Percentiles rank a stretch among this genome's conserved stretches.
These are phyloP conservation scores for Drosophila parvula DNA, from an alignment of 1,140 invertebrate genomes.

Conservation along the genomic window DNA sequence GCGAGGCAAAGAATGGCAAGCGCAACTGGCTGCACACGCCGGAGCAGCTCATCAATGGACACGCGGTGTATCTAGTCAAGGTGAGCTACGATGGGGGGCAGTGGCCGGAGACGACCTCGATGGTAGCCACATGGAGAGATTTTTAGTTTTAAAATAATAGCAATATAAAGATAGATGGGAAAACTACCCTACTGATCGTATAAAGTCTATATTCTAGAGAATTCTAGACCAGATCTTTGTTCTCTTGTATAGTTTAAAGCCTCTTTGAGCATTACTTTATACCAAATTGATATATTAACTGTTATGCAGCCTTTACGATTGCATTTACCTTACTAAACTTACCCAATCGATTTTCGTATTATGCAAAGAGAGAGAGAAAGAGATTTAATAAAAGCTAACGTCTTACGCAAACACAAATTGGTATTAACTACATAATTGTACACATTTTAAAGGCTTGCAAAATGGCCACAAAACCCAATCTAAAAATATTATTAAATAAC, in stretches of 20 bases:
- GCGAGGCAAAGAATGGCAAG: conserved; percentile 83
- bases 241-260: background rate
- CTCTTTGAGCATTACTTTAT: background rate
- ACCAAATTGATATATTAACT: background rate
- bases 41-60: conserved; percentile 95
- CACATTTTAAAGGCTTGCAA: background rate
- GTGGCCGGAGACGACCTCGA: conserved; percentile 37
- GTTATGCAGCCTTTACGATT: too few relatives aligned
- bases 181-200: background rate
- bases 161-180: background rate
- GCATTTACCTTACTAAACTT: background rate
- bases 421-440: conserved; percentile 6
- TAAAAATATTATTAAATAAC: background rate
- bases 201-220: background rate
- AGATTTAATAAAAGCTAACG: background rate
- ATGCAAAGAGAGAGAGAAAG: background rate
- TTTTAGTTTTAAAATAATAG: background rate
- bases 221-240: background rate
- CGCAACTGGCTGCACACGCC: conserved; percentile 97
- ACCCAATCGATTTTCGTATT: conserved; percentile 3
- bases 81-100: conserved; percentile 85
- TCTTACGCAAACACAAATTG: conserved; percentile 1
- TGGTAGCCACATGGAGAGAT: conserved; percentile 3
- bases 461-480: background rate
- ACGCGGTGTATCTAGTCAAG: conserved; percentile 98